Conservation (phyloP, 2,797 vertebrate genomes). For the Hyperoplus lanceolatus region DNA sequence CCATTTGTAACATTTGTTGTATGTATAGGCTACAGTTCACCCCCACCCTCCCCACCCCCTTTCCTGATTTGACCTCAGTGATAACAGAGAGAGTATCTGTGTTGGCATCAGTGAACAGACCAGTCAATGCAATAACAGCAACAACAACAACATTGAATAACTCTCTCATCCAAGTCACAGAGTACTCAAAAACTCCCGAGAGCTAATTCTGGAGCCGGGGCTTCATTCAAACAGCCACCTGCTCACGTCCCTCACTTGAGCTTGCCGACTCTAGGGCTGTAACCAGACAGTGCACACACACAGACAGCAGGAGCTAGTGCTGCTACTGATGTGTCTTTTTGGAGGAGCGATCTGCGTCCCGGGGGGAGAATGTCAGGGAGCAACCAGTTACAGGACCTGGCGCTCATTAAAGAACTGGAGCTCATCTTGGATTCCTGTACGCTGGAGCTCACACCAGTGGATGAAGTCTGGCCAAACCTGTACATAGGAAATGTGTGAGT, state of each 20-base stretch:
- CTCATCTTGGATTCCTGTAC: slow-evolving; percentile 87
- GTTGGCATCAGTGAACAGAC: slow-evolving; percentile 44
- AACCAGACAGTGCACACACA: slow-evolving; percentile 21
- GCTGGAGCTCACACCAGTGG: slow-evolving; percentile 83
- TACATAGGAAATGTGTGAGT: slow-evolving; percentile 89
- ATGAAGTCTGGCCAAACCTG: slow-evolving; percentile 88
- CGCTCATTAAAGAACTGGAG: slow-evolving; percentile 84
- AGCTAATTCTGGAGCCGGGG: slow-evolving; percentile 76
- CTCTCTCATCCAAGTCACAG: slow-evolving; percentile 37
- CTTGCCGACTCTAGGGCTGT: slow-evolving; percentile 26
- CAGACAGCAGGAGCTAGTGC: slow-evolving; percentile 23
- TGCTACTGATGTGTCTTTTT: background rate
- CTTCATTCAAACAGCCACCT: slow-evolving; percentile 78
- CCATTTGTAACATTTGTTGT: slow-evolving; percentile 35
- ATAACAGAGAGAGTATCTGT: slow-evolving; percentile 14
- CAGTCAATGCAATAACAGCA: slow-evolving; percentile 56
- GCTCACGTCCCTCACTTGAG: slow-evolving; percentile 74
- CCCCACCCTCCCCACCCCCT: slow-evolving; percentile 11
- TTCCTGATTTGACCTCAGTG: slow-evolving; percentile 40
- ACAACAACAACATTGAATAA: slow-evolving; percentile 60
- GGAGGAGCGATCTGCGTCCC: slow-evolving; percentile 34
- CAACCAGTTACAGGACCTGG: slow-evolving; percentile 67
- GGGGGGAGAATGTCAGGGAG: slow-evolving; percentile 79
- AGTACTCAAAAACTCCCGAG: slow-evolving; percentile 52
- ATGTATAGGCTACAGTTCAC: slow-evolving; percentile 15